Evolutionary conservation across 2,888 invertebrate genomes (phyloP).

Genomic region (Chymomyza fuscimana): DNA sequence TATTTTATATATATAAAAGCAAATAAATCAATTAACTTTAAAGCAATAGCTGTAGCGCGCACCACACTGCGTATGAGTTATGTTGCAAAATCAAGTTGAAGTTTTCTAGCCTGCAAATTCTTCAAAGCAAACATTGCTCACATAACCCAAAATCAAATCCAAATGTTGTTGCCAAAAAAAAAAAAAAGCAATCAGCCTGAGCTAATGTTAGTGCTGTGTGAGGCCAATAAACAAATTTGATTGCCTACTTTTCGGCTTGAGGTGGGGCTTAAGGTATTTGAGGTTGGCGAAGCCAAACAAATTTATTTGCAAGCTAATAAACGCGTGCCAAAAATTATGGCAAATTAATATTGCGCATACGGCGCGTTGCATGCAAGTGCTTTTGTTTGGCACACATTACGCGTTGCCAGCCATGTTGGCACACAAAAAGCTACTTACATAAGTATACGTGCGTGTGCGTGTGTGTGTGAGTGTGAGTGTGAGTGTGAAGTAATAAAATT

Average conservation of each 20-base stretch:
- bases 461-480: constrained; percentile 31
- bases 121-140: no score
- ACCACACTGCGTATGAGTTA: no score
- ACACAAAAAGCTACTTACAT: background rate
- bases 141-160: no score
- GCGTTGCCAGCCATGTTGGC: background rate
- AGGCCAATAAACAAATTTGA: constrained; percentile 30
- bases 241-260: constrained; percentile 47
- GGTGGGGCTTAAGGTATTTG: background rate
- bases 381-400: background rate
- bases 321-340: constrained; percentile 37
- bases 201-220: background rate
- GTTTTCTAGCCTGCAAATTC: no score
- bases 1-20: no score
- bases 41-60: no score
- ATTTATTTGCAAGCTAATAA: constrained; percentile 3
- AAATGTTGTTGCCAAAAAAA: no score
- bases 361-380: constrained; percentile 19
- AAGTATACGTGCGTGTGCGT: background rate
- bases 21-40: no score
- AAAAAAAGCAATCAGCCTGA: no score
- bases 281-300: background rate
- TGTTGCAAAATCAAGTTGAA: no score
- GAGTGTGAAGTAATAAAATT: constrained; percentile 62
- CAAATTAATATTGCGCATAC: constrained; percentile 63